Conservation (phyloP, 1,140 invertebrate genomes). For the Rhynchophorus ferrugineus region DNA sequence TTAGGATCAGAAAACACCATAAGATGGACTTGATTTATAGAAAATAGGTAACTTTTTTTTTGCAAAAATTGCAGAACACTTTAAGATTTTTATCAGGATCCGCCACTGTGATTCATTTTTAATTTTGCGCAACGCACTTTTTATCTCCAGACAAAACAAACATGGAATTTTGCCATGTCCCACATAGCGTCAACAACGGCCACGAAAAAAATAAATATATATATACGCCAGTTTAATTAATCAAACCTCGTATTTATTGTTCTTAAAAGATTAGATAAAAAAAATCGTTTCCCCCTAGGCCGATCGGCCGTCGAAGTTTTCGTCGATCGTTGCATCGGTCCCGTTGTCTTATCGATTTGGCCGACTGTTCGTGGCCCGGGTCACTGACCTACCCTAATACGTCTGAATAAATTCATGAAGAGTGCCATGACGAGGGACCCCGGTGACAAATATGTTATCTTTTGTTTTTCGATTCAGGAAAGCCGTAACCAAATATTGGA, state of each 20-base stretch:
- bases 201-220: background rate
- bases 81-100: too few species aligned
- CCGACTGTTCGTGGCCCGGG: constrained; percentile 11
- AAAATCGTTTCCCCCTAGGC: background rate
- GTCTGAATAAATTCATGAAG: constrained; percentile 22
- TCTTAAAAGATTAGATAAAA: constrained; percentile 9
- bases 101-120: constrained; percentile 8
- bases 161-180: background rate
- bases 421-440: constrained; percentile 13
- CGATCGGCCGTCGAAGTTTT: constrained; percentile 1
- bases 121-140: constrained; percentile 17
- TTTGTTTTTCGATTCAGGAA: background rate
- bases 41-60: too few species aligned
- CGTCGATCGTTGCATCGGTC: constrained; percentile 8
- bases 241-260: background rate
- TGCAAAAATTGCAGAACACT: too few species aligned
- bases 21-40: too few species aligned
- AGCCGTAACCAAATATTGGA: too few species aligned
- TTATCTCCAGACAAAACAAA: constrained; percentile 24
- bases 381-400: constrained; percentile 26
- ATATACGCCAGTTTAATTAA: constrained; percentile 5
- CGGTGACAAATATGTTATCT: constrained; percentile 14
- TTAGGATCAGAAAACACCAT: too few species aligned
- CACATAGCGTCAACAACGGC: background rate
- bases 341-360: constrained; percentile 19